A percentile compares a stretch with the other conserved stretches of the same genome.
These are phyloP conservation scores for Nanorana parkeri DNA, from an alignment of 2,113 vertebrate species.

Conservation along the genomic window DNA sequence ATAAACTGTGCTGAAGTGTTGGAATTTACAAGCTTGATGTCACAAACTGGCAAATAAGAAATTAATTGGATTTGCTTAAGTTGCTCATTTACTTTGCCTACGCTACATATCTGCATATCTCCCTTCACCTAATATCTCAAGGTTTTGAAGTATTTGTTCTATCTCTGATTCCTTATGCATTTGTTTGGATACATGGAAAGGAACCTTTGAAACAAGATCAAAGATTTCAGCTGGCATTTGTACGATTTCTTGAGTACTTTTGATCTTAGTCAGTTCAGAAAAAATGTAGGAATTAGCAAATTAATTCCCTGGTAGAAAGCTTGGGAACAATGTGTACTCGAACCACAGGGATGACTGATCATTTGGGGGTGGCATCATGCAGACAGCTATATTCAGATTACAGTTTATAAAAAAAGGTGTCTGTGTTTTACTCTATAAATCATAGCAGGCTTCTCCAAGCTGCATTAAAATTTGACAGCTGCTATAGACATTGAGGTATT, in stretches of 20 bases:
- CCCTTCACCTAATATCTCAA: conserved; percentile 45
- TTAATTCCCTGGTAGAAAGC: conserved; percentile 25
- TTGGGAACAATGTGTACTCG: background rate
- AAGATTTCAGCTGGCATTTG: conserved; percentile 50
- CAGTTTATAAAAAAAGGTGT: no score
- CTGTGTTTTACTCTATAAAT: no score
- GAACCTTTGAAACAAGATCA: conserved; percentile 55
- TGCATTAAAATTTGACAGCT: no score
- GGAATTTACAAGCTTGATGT: background rate
- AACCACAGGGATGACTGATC: background rate
- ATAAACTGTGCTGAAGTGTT: background rate
- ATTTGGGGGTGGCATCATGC: background rate
- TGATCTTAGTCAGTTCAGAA: conserved; percentile 50
- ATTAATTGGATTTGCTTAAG: conserved; percentile 45
- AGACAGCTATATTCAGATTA: background rate
- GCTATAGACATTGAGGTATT: no score
- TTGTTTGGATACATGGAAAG: conserved; percentile 43
- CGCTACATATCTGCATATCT: background rate
- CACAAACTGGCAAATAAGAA: conserved; percentile 21
- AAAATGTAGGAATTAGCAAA: conserved; percentile 19
- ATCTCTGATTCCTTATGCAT: conserved; percentile 29
- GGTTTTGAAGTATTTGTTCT: conserved; percentile 45
- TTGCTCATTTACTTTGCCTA: conserved; percentile 21
- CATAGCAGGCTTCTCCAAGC: no score
- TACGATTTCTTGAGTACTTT: conserved; percentile 46